phyloP scores from a whole-genome alignment of 2,888 invertebrate species.

The Scaeva pyrastri region DNA sequence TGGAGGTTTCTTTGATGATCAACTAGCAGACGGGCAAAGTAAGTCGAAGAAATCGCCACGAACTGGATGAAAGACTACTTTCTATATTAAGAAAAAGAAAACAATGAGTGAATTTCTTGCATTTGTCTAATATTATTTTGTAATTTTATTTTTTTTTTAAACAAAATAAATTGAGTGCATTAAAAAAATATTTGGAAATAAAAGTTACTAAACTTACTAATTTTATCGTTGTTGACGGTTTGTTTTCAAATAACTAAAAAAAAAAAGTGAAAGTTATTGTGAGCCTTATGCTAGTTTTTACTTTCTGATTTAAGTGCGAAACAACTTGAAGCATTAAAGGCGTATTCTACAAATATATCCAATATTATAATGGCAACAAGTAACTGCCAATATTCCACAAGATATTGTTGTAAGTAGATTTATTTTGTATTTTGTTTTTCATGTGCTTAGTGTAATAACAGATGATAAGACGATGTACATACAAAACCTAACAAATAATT shows the following conservation, averaged over 20 bases:
- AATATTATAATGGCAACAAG: slow-evolving; percentile 78
- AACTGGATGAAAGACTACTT: slow-evolving; percentile 60
- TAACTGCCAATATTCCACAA: slow-evolving; percentile 84
- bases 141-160: not conserved
- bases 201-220: slow-evolving; percentile 8
- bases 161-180: slow-evolving; percentile 27
- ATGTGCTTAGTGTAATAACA: too few species aligned
- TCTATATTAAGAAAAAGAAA: slow-evolving; percentile 50
- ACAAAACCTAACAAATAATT: too few species aligned
- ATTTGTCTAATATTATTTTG: not conserved
- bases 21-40: slow-evolving; percentile 71
- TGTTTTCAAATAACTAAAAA: slow-evolving; percentile 28
- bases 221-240: slow-evolving; percentile 34
- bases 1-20: slow-evolving; percentile 64
- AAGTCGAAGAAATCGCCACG: slow-evolving; percentile 71
- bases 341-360: slow-evolving; percentile 22
- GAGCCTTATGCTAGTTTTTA: slow-evolving; percentile 57
- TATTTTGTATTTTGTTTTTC: not conserved
- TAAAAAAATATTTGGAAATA: slow-evolving; percentile 7
- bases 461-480: too few species aligned
- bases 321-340: slow-evolving; percentile 11
- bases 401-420: slow-evolving; percentile 84
- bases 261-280: slow-evolving; percentile 59
- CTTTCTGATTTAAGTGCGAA: slow-evolving; percentile 42
- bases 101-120: slow-evolving; percentile 24